Evolutionary conservation across 2,797 vertebrate species (phyloP).

Genomic region (Leptatherina wallacei): DNA sequence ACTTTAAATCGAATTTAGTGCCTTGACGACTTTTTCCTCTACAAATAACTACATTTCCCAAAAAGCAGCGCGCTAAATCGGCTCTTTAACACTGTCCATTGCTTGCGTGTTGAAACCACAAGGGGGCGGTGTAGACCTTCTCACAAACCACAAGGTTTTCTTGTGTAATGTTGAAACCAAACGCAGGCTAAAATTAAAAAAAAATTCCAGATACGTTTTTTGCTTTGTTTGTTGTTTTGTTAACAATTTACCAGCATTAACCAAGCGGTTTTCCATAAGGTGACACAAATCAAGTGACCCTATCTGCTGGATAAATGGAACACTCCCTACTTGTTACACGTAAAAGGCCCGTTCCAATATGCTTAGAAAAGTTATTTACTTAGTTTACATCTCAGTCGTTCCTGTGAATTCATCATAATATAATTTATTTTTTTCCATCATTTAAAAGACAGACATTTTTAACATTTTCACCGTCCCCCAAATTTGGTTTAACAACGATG

Average conservation of each 20-base stretch:
- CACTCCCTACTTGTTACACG: conserved; percentile 23
- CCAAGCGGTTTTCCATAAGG: background rate
- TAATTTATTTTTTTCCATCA: background rate
- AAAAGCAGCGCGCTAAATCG: conserved; percentile 23
- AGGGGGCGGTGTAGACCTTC: conserved; percentile 56
- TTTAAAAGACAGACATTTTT: background rate
- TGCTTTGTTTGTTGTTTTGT: background rate
- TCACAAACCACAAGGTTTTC: background rate
- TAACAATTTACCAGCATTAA: background rate
- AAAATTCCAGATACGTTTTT: too few species aligned
- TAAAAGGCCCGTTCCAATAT: conserved; percentile 31
- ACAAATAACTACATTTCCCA: conserved; percentile 60
- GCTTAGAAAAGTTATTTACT: background rate
- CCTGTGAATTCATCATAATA: accelerated
- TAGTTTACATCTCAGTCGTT: accelerated
- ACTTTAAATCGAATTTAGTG: background rate
- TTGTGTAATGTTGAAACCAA: background rate
- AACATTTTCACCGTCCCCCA: accelerated
- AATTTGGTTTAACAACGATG: accelerated
- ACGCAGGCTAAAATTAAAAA: background rate
- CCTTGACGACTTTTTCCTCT: accelerated
- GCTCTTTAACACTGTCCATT: accelerated
- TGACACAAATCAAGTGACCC: background rate
- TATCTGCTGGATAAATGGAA: conserved; percentile 48
- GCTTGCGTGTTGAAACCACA: conserved; percentile 27